Evolutionary conservation across 1,140 invertebrate species (phyloP), one percentile per base, ranked within the genome.

Genomic region (Battus philenor): DNA sequence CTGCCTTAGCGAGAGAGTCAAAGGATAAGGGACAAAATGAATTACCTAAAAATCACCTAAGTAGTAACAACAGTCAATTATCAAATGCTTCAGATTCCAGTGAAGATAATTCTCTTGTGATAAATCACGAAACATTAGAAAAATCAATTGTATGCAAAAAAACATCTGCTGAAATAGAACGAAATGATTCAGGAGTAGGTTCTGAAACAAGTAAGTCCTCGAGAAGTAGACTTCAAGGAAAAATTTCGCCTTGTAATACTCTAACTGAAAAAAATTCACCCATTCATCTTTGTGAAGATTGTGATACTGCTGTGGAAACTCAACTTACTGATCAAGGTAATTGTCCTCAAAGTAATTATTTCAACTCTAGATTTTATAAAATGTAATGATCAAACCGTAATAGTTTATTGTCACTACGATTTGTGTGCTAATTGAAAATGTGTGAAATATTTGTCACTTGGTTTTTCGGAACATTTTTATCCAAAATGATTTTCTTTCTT

Each of bases 151-250:
- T 69, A n/a, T 86, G 74, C 56, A 87, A 87, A 57, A 90, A 89
- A 57, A 73, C 87, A 29, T 86, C 86, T 6, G 87, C 88, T 6
- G 90, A 91, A 70, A 92, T 97, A 38, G 95, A 97, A 84, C 88
- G 96, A 49, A 97, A 96, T 59, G 96, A 98, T 77, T 97, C 95
- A 7, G 96, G 96, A 1, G 95, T 97, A 0, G 96, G 96, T 20
- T 96, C 94, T 1, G 96, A 97, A 79, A 97, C 95, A 1, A 95
- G 94, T 70, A 94, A 95, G 72, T 92, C 92, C n/a, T 93, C 92
- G 34, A 88, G 93, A 59, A 93, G 91, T 67, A 88, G 90, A 72
- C 90, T 91, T 68, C 90, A 92, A 66, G 84, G 87, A 20, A 80
- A 86, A 68, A 87, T 72, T 29, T 80, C 82, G 30, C 77, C 83